Evolutionary conservation across 2,888 invertebrate genomes (phyloP).

Genomic region (Hemicrepidius hirtus): DNA sequence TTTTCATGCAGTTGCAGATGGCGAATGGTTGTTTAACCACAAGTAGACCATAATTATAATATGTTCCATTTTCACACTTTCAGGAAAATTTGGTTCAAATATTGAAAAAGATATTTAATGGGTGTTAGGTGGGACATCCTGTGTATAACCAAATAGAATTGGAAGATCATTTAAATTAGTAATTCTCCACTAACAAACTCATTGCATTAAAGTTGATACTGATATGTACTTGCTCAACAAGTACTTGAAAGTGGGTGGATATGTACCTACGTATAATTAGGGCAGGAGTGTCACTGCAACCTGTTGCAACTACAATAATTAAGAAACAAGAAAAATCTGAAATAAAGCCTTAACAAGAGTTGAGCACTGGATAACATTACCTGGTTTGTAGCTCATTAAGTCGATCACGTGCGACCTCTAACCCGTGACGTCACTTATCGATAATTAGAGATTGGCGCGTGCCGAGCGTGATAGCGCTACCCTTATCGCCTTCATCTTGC

Average conservation of each 20-base stretch:
- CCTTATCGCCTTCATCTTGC: constrained; percentile 44
- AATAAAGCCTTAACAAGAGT: background rate
- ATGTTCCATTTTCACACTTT: too few species aligned
- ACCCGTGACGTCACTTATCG: constrained; percentile 54
- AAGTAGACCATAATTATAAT: too few species aligned
- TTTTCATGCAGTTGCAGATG: too few species aligned
- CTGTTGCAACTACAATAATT: constrained; percentile 42
- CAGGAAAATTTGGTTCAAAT: too few species aligned
- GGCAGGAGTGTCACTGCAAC: constrained; percentile 47
- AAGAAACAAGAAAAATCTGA: constrained; percentile 27
- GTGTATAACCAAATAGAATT: too few species aligned
- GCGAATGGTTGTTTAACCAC: too few species aligned
- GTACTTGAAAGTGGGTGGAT: background rate
- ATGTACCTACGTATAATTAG: constrained; percentile 30
- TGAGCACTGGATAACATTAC: constrained; percentile 35
- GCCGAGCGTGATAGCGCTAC: constrained; percentile 50
- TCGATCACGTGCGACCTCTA: constrained; percentile 60
- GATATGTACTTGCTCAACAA: background rate
- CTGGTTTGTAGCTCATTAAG: constrained; percentile 58
- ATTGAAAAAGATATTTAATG: too few species aligned
- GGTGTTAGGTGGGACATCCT: too few species aligned
- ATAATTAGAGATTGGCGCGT: constrained; percentile 53
- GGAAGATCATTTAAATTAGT: too few species aligned
- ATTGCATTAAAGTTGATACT: background rate
- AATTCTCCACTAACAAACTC: background rate